Evolutionary conservation across 2,113 vertebrate species (phyloP), one percentile per base, ranked within the genome.

Genomic region (Chloropsis cyanopogon): DNA sequence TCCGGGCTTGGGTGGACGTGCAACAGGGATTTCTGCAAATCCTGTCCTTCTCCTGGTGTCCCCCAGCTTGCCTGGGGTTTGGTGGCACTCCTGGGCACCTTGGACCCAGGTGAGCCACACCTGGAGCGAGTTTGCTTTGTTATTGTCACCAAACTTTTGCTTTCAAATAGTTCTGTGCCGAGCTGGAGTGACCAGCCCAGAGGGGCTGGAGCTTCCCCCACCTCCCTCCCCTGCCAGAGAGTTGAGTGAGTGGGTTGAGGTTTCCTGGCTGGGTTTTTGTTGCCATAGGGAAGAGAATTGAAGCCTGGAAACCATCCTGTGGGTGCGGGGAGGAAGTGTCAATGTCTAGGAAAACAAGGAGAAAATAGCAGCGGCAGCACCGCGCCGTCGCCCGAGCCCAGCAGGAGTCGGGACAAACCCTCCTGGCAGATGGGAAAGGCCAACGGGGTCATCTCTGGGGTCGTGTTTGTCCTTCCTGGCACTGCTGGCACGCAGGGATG

Each of bases 271-370:
- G 78, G 54, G 29, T 66, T 91, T 91, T 86, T 96, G 89, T 95
- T 95, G 96, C 94, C 91, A 71, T 87, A 95, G 92, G 94, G 93
- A 87, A 80, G 91, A 91, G 81, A 64, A 91, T 5, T 14, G 89
- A 82, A 95, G 86, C 73, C 90, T 95, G 94, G 92, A 95, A 97
- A 90, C 89, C 87, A 19, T 95, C 75, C 83, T 94, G 96, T 82
- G 96, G 93, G 94, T 91, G 94, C 88, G 72, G 93, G 86, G 84
- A 84, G 93, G 96, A 96, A 88, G 94, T 87, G 90, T 93, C 82
- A 92, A 87, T 71, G 89, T 93, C 86, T 95, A 93, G 89, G 89
- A 93, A 91, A 94, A 92, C 91, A 90, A 79, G 90, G 90, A 92
- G 90, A 94, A 95, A 95, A 91, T 91, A 94, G 89, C 77, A 61